Evolutionary conservation across 2,113 vertebrate species (phyloP).

Genomic region (Pycnonotus jocosus): DNA sequence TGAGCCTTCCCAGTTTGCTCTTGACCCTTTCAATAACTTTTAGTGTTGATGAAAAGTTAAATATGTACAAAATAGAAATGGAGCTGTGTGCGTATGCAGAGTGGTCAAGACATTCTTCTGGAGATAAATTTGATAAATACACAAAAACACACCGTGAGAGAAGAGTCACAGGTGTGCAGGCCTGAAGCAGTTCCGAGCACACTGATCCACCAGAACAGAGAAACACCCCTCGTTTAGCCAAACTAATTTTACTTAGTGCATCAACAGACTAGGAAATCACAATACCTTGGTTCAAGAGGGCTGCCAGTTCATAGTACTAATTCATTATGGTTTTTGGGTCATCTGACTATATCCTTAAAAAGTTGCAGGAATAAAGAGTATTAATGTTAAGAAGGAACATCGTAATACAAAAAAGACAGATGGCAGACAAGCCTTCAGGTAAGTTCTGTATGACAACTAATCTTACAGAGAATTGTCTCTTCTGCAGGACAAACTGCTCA

Average conservation of each 20-base stretch:
- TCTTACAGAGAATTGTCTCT: neutral
- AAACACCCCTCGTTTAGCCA: neutral
- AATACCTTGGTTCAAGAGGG: neutral
- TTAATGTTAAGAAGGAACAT: neutral
- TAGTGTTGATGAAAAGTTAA: neutral
- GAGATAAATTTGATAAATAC: neutral
- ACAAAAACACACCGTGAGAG: neutral
- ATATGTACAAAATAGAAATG: neutral
- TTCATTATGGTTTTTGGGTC: neutral
- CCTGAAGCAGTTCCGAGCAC: neutral
- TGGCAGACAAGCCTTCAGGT: neutral
- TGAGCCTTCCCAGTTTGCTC: rapidly evolving
- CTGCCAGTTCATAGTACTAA: neutral
- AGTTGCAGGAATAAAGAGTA: neutral
- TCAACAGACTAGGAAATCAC: neutral
- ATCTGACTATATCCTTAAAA: neutral
- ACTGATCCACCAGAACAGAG: neutral
- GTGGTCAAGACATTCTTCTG: neutral
- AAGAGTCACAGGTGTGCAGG: neutral
- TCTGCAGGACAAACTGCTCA: neutral
- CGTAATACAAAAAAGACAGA: neutral
- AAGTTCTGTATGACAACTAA: neutral
- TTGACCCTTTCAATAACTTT: neutral
- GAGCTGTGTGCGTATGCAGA: neutral
- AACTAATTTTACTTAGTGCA: neutral